phyloP scores from a whole-genome alignment of 2,113 vertebrate genomes.

The Sorex fumeus region DNA sequence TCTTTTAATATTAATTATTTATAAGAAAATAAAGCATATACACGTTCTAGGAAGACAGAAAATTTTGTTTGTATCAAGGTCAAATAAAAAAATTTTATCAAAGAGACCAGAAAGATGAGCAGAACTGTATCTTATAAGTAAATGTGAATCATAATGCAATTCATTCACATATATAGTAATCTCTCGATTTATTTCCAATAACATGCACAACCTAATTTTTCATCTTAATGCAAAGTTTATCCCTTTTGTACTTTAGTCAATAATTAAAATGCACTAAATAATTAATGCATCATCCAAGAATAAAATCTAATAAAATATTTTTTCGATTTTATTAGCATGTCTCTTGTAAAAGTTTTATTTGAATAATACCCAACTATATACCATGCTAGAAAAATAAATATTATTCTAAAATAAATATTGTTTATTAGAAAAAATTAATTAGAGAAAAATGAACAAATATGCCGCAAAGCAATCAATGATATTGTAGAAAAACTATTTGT shows the following conservation, averaged over 20 bases:
- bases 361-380: too few relatives aligned
- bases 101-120: neutral
- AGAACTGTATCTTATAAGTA: neutral
- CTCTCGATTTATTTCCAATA: neutral
- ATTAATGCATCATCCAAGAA: too few relatives aligned
- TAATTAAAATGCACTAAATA: too few relatives aligned
- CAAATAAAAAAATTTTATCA: neutral
- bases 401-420: too few relatives aligned
- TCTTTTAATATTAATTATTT: conserved; percentile 10
- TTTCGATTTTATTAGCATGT: too few relatives aligned
- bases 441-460: too few relatives aligned
- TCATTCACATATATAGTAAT: neutral
- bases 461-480: too few relatives aligned
- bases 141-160: neutral
- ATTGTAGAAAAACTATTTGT: too few relatives aligned
- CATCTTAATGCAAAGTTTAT: neutral
- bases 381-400: too few relatives aligned
- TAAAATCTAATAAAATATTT: too few relatives aligned
- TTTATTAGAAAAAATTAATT: too few relatives aligned
- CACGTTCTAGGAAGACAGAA: neutral
- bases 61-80: neutral
- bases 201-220: neutral
- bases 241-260: neutral
- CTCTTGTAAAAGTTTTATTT: too few relatives aligned
- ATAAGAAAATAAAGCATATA: conserved; percentile 45